Evolutionary conservation across 35 echinoderm and acorn worm species (phyloP).

Genomic region (Anneissia japonica): DNA sequence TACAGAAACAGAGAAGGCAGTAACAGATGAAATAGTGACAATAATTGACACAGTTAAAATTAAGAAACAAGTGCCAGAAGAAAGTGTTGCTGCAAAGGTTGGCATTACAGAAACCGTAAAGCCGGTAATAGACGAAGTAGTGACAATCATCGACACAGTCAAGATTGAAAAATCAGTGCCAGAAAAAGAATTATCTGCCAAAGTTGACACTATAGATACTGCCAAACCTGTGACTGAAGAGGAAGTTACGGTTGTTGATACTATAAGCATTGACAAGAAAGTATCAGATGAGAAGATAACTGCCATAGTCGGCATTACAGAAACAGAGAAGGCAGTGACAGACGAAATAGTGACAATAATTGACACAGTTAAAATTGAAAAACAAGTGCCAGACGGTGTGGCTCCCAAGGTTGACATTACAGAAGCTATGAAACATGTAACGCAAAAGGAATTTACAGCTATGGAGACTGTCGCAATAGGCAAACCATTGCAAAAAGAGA

Average conservation of each 20-base stretch:
- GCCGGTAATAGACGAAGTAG: background rate
- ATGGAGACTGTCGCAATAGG: background rate
- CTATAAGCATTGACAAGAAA: background rate
- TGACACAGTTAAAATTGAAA: background rate
- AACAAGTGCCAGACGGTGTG: background rate
- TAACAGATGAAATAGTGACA: background rate
- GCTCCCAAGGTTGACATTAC: background rate
- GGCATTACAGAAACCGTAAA: background rate
- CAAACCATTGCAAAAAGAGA: background rate
- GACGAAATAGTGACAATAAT: background rate
- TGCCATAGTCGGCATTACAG: background rate
- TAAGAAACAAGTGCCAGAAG: background rate
- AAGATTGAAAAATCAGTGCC: background rate
- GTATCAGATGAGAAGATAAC: slow-evolving; percentile 24
- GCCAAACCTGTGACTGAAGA: background rate
- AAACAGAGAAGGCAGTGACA: slow-evolving; percentile 5
- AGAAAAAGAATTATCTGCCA: background rate
- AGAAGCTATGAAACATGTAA: background rate
- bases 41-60: background rate
- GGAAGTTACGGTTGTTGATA: background rate
- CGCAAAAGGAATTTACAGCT: background rate
- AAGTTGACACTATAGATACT: background rate
- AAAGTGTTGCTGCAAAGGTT: background rate
- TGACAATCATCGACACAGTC: background rate
- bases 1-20: background rate